phyloP scores from a whole-genome alignment of 2,797 vertebrate species.

The Choloepus didactylus region DNA sequence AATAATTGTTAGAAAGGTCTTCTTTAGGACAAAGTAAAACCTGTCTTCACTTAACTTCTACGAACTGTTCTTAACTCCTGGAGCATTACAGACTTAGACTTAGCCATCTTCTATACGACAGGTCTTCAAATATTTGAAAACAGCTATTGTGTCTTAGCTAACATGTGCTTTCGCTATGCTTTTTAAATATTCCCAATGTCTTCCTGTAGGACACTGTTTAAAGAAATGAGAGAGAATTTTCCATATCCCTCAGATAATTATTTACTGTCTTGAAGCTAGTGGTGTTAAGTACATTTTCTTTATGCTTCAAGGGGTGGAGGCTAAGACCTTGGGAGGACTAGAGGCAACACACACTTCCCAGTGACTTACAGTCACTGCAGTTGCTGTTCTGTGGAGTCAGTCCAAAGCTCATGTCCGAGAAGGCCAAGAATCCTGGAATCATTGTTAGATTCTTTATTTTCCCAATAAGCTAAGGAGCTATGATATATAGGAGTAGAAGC shows the following conservation, averaged over 20 bases:
- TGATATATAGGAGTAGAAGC: background rate
- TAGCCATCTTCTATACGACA: background rate
- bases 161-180: conserved; percentile 3
- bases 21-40: background rate
- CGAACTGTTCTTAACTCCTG: background rate
- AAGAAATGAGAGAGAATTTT: conserved; percentile 30
- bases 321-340: background rate
- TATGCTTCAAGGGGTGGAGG: background rate
- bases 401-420: background rate
- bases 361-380: background rate
- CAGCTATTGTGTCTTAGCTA: background rate
- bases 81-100: background rate
- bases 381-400: background rate
- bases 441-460: background rate
- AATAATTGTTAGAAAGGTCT: background rate
- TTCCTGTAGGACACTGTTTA: background rate
- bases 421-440: conserved; percentile 1
- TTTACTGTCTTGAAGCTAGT: background rate
- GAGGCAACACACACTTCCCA: background rate
- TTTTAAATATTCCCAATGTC: background rate
- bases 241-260: background rate
- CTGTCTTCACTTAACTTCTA: background rate
- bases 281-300: background rate
- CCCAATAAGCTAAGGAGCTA: background rate
- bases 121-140: conserved; percentile 13